phyloP scores from a whole-genome alignment of 2,888 invertebrate genomes.

The Nymphalis polychloros region DNA sequence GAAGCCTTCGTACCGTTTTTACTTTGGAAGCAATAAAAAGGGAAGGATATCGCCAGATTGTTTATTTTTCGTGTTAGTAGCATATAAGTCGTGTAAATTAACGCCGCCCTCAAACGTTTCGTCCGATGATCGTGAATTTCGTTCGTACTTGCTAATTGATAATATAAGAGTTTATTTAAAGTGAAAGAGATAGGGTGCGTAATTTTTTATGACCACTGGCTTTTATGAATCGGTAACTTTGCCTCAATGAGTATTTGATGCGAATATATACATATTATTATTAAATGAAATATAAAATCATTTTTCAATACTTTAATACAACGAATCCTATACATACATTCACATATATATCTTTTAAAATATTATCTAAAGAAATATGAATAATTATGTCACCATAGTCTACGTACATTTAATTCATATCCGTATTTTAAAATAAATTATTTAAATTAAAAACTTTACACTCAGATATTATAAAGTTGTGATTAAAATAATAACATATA shows the following conservation, averaged over 20 bases:
- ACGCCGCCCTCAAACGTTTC: constrained; percentile 64
- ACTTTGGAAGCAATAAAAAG: constrained; percentile 76
- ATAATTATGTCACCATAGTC: constrained; percentile 21
- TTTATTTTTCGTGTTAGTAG: constrained; percentile 80
- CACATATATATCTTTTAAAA: constrained; percentile 54
- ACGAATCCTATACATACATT: constrained; percentile 75
- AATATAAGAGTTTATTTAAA: constrained; percentile 25
- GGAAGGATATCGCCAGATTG: constrained; percentile 75
- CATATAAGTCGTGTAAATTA: constrained; percentile 78
- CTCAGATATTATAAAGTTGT: constrained; percentile 18
- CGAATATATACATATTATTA: neutral
- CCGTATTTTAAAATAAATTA: constrained; percentile 20
- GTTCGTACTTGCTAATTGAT: constrained; percentile 60
- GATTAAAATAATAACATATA: constrained; percentile 31
- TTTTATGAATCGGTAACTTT: constrained; percentile 7
- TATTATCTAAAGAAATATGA: constrained; percentile 28
- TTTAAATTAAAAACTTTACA: constrained; percentile 21
- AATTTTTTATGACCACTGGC: neutral
- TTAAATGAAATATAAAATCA: constrained; percentile 36
- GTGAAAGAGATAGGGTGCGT: neutral
- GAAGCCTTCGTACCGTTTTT: constrained; percentile 73
- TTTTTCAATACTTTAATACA: constrained; percentile 67
- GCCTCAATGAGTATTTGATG: neutral
- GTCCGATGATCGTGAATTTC: constrained; percentile 62
- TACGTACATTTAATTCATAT: constrained; percentile 16